Evolutionary conservation across 64 coral and sea anemone species (phyloP).

Genomic region (Dendronephthya gigantea): DNA sequence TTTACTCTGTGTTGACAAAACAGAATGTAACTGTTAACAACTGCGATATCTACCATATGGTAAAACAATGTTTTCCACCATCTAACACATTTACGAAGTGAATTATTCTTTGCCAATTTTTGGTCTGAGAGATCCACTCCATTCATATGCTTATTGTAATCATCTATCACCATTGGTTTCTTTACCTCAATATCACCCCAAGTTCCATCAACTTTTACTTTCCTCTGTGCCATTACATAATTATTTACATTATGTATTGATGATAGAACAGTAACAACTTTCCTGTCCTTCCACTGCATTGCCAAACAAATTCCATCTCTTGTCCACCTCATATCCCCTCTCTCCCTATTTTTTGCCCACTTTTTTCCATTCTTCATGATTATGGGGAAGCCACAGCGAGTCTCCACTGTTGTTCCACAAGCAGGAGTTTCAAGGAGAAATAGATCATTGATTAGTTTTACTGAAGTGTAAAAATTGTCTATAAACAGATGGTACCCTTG

Average conservation of each 20-base stretch:
- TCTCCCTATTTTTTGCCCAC: background rate
- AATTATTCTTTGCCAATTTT: too few relatives aligned
- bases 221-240: background rate
- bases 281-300: background rate
- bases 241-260: background rate
- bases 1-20: background rate
- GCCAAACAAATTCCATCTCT: background rate
- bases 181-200: too few relatives aligned
- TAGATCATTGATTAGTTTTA: background rate
- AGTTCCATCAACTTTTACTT: background rate
- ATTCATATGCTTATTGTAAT: background rate
- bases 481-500: background rate
- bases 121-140: too few relatives aligned
- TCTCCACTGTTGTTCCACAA: background rate
- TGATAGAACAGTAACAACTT: background rate
- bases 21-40: background rate
- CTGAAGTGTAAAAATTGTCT: background rate
- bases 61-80: background rate
- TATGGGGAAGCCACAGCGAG: background rate
- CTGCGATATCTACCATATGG: background rate
- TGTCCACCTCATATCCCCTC: background rate
- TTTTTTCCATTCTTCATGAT: background rate
- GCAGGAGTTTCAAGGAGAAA: background rate
- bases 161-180: background rate
- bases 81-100: too few relatives aligned